These are phyloP conservation scores for Serilophus lunatus DNA, from an alignment of 2,113 vertebrate species.

Conservation along the genomic window DNA sequence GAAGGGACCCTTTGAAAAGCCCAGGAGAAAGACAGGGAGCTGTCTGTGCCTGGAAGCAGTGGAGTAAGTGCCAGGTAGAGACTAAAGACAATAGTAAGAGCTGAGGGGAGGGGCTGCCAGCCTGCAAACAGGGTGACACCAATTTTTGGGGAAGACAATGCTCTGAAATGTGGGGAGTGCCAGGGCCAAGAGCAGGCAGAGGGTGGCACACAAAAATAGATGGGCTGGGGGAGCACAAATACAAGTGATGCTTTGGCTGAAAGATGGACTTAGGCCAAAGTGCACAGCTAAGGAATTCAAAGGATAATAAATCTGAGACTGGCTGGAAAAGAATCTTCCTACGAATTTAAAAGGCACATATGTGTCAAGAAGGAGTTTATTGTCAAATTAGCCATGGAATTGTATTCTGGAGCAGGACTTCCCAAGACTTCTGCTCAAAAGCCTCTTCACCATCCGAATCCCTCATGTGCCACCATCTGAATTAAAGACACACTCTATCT, in stretches of 20 bases:
- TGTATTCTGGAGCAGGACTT: background rate
- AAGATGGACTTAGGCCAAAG: background rate
- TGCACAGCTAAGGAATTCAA: background rate
- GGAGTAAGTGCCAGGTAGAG: background rate
- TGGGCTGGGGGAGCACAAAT: background rate
- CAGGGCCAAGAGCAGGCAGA: background rate
- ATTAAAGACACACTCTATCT: background rate
- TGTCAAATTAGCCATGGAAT: background rate
- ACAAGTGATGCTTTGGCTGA: background rate
- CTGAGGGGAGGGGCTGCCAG: background rate
- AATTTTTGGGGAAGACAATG: background rate
- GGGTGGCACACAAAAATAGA: conserved; percentile 5
- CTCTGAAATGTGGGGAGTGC: background rate
- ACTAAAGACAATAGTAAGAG: background rate
- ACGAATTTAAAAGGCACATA: background rate
- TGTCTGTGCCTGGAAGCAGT: background rate
- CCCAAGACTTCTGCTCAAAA: background rate
- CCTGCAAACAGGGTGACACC: background rate
- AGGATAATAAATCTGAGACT: background rate
- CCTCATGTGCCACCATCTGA: background rate
- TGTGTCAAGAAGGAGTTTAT: background rate
- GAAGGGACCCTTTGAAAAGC: background rate
- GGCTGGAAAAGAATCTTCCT: background rate
- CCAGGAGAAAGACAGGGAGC: background rate
- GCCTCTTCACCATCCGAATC: background rate